Evolutionary conservation across 1,140 invertebrate genomes (phyloP).

Genomic region (Cyclina sinensis): DNA sequence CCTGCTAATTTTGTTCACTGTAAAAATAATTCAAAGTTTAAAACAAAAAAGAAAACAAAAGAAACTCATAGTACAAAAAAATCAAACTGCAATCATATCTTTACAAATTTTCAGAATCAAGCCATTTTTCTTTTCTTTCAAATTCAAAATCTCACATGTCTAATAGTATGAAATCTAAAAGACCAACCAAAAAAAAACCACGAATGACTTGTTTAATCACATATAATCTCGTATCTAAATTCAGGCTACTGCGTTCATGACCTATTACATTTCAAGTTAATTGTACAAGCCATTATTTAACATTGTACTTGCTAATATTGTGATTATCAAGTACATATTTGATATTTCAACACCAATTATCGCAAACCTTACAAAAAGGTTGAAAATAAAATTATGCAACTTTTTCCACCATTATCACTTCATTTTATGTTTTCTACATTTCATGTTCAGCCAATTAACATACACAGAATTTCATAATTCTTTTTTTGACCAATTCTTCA

Average conservation of each 20-base stretch:
- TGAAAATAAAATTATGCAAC: constrained; percentile 53
- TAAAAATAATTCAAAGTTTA: too few relatives aligned
- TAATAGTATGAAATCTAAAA: too few relatives aligned
- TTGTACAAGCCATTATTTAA: background rate
- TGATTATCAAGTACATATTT: constrained; percentile 17
- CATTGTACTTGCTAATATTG: constrained; percentile 29
- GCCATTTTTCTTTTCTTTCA: too few relatives aligned
- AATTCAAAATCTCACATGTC: too few relatives aligned
- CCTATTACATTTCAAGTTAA: constrained; percentile 50
- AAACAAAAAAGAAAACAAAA: too few relatives aligned
- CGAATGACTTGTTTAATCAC: too few relatives aligned
- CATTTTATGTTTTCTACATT: background rate
- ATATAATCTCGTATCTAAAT: too few relatives aligned
- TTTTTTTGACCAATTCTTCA: background rate
- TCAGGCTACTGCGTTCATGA: background rate
- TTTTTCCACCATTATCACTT: constrained; percentile 12
- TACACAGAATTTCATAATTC: constrained; percentile 13
- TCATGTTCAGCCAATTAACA: constrained; percentile 18
- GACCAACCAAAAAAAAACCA: too few relatives aligned
- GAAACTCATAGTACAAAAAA: too few relatives aligned
- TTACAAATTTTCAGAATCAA: too few relatives aligned
- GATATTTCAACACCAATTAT: constrained; percentile 36
- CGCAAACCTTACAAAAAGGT: constrained; percentile 39
- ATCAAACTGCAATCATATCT: too few relatives aligned
- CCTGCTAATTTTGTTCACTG: too few relatives aligned